Evolutionary conservation across 2,888 invertebrate genomes (phyloP).

Genomic region (Campopleginae sp.): DNA sequence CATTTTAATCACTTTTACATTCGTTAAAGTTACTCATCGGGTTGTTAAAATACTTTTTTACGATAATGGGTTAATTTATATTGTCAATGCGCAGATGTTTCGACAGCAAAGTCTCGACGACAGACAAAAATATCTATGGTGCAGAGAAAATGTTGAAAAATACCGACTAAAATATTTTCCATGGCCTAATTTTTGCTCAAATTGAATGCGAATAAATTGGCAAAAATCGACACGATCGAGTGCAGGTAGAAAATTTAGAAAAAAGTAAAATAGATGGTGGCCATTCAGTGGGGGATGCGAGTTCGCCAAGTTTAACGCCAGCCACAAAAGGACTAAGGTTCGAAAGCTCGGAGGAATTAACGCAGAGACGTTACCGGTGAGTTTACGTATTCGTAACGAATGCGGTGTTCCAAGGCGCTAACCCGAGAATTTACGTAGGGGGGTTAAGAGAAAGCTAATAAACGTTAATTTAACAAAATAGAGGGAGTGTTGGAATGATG

Average conservation of each 20-base stretch:
- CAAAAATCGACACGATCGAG: not conserved
- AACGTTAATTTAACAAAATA: constrained; percentile 78
- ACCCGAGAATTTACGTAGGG: constrained; percentile 72
- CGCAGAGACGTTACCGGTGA: constrained; percentile 59
- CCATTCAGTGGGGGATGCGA: constrained; percentile 4
- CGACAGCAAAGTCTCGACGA: not conserved
- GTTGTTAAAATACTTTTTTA: constrained; percentile 45
- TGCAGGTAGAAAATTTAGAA: not conserved
- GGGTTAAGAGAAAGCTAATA: constrained; percentile 75
- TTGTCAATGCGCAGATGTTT: constrained; percentile 37
- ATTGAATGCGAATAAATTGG: not conserved
- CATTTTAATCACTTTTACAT: constrained; percentile 16
- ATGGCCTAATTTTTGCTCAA: not conserved
- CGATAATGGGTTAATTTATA: constrained; percentile 46
- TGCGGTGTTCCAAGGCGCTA: constrained; percentile 69
- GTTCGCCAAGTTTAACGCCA: constrained; percentile 24
- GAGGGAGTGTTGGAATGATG: constrained; percentile 57
- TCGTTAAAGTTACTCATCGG: constrained; percentile 14
- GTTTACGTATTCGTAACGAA: constrained; percentile 52
- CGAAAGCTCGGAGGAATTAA: constrained; percentile 69
- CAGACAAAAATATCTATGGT: not conserved
- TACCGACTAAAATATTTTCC: not conserved
- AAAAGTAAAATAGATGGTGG: not conserved
- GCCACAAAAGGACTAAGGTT: constrained; percentile 27
- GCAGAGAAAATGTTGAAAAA: not conserved